Evolutionary conservation across 2,797 vertebrate genomes (phyloP).

Genomic region (Eospalax fontanierii): DNA sequence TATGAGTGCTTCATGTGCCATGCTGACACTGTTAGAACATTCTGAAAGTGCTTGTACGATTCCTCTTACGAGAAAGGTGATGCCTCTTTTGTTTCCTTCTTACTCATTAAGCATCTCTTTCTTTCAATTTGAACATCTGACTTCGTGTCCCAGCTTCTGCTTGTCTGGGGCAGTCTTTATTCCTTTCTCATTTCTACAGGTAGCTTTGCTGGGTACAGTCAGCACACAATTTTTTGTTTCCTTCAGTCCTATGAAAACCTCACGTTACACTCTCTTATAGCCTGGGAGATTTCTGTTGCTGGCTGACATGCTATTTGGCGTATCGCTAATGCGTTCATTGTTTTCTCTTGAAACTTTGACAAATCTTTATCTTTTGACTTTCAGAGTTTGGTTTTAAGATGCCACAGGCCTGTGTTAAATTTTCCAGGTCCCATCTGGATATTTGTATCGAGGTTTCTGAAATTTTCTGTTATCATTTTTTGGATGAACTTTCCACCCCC

Average conservation of each 20-base stretch:
- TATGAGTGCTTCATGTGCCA: not conserved
- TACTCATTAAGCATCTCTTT: not conserved
- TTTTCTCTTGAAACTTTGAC: not conserved
- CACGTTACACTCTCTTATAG: not conserved
- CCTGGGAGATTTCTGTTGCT: not conserved
- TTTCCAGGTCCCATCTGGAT: not conserved
- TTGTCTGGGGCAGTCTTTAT: not conserved
- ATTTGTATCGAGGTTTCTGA: not conserved
- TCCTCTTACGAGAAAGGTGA: not conserved
- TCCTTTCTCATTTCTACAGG: not conserved
- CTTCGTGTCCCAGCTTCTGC: not conserved
- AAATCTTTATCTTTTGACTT: not conserved
- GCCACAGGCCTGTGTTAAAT: not conserved
- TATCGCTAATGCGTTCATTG: not conserved
- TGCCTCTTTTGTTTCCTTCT: not conserved
- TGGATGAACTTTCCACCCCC: not conserved
- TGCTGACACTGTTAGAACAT: not conserved
- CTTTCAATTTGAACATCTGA: not conserved
- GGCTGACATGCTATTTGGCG: not conserved
- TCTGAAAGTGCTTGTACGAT: not conserved
- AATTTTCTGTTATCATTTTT: not conserved
- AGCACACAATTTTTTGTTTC: not conserved
- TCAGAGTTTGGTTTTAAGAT: not conserved
- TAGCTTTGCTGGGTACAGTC: not conserved
- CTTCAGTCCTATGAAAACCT: not conserved